Base-by-base conservation (phyloP, 2,113 vertebrate species). In the Chaenocephalus aceratus region DNA sequence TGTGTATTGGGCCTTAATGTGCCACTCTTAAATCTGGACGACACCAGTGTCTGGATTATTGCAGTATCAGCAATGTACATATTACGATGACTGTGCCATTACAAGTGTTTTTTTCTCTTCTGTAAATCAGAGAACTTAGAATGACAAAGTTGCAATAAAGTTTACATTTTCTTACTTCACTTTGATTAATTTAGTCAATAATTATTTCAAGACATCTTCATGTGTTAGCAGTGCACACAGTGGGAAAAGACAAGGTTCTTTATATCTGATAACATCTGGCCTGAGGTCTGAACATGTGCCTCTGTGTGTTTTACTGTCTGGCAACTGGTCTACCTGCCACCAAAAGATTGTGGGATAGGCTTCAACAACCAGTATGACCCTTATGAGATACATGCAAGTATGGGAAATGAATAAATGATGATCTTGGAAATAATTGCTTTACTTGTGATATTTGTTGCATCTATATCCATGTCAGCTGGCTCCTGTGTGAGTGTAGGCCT, bases 141-240 rank as follows among this genome's bases (percentile, higher is more conserved):
- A 91, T 77, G 82, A 91, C 72, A 86, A 92, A 81, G 81, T 90
- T 95, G 84, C 87, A 95, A 95, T 95, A 95, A 95, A 95, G 94
- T 96, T 95, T 95, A 95, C 94, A 95, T 94, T 95, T 95, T 95
- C 92, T 91, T 93, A 93, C 83, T 78, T 85, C 82, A 89, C 61
- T 57, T 77, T 48, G 21, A 48, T 23, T 85, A 41, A 16, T 67
- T 53, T 16, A 16, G 45, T 65, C 72, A 12, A 36, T 61, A 58
- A 3, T 75, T 58, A 10, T 59, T 76, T 63, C 11, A 41, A 34
- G 34, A 61, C 23, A 30, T 8, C 16, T 13, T 26, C 2, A 41
- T 41, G 36, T 41, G 36, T 41, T 4, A 23, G 9, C 44, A 41
- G 41, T 57, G 41, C 13, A 51, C 45, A 56, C 0, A 12, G 4